These are phyloP conservation scores for Onchidella celtica DNA, from an alignment of 2,888 invertebrate species.

Conservation along the genomic window DNA sequence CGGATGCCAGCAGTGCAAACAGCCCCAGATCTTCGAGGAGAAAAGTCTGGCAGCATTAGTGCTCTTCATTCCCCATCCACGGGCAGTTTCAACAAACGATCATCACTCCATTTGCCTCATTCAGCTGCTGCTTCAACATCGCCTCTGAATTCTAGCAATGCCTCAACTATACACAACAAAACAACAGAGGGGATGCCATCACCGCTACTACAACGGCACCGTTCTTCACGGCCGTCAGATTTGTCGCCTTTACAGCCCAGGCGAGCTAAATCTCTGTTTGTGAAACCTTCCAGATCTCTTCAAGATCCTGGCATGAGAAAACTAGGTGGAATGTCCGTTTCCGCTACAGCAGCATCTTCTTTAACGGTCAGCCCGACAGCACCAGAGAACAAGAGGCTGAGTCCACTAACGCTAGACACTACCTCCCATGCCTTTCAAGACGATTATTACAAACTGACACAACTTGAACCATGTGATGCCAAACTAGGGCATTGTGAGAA, in stretches of 20 bases:
- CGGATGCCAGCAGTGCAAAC: neutral
- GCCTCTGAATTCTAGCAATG: neutral
- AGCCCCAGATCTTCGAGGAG: neutral
- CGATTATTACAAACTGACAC: conserved; percentile 32
- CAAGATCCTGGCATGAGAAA: neutral
- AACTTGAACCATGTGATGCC: conserved; percentile 41
- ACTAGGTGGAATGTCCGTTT: neutral
- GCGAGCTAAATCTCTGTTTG: conserved; percentile 11
- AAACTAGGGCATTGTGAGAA: conserved; percentile 41
- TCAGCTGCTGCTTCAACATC: neutral
- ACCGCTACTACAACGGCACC: neutral
- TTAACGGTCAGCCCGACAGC: neutral
- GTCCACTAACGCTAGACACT: neutral
- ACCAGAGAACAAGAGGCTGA: neutral
- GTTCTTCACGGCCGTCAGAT: conserved; percentile 20
- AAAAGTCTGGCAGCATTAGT: conserved; percentile 11
- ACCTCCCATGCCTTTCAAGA: neutral
- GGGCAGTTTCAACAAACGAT: neutral
- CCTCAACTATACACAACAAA: neutral
- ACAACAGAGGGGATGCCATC: neutral
- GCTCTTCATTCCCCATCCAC: conserved; percentile 1
- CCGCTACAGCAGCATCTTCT: conserved; percentile 14
- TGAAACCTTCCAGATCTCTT: neutral
- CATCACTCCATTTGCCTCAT: neutral
- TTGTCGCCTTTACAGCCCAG: conserved; percentile 29